These are phyloP conservation scores for Gymnoscelis rufifasciata DNA, from an alignment of 2,888 invertebrate genomes.

Conservation along the genomic window DNA sequence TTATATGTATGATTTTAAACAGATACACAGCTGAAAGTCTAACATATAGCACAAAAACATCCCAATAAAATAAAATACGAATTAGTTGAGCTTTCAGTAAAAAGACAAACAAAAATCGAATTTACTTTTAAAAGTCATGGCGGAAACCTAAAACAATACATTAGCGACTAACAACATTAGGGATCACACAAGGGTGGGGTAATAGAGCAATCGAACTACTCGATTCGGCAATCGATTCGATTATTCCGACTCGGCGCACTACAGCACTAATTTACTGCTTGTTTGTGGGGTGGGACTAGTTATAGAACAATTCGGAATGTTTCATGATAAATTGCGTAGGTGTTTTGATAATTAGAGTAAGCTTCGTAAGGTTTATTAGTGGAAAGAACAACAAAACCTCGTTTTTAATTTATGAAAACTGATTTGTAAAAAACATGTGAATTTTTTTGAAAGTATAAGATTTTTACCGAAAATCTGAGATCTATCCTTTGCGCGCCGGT, in stretches of 20 bases:
- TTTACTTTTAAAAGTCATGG: conserved; percentile 9
- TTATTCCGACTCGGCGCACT: conserved; percentile 55
- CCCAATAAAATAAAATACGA: no score
- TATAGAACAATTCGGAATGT: conserved; percentile 2
- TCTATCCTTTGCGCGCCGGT: no score
- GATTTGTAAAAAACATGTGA: no score
- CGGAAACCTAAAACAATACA: conserved; percentile 55
- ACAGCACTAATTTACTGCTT: conserved; percentile 35
- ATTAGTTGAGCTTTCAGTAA: no score
- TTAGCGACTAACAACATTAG: conserved; percentile 48
- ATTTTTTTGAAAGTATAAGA: no score
- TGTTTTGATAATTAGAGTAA: background rate
- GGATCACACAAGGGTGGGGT: conserved; percentile 57
- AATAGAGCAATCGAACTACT: conserved; percentile 62
- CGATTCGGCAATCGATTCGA: conserved; percentile 55
- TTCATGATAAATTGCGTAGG: background rate
- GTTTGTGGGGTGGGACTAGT: conserved; percentile 15
- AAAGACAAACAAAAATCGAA: background rate
- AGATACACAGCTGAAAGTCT: no score
- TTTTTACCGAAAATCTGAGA: no score
- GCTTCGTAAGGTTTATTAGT: no score
- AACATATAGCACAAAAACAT: no score
- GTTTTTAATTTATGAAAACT: no score
- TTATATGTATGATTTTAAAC: no score
- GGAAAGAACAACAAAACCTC: no score